phyloP scores from a whole-genome alignment of 2,113 vertebrate genomes.

The Pelecanoides urinatrix region DNA sequence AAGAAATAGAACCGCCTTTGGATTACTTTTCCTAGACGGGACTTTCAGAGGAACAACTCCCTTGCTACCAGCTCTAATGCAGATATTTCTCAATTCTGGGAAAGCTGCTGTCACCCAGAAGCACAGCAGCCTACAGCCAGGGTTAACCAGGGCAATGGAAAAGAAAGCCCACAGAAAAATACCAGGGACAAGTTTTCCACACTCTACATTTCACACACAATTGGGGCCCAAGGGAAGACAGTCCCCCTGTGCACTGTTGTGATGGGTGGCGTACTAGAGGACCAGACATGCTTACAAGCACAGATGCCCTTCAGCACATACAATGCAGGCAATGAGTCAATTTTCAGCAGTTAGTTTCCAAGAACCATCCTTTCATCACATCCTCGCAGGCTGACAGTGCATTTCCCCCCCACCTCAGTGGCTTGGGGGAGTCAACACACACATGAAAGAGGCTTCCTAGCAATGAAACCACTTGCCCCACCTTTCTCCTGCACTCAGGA shows the following conservation, averaged over 20 bases:
- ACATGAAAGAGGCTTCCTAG: background rate
- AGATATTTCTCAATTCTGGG: background rate
- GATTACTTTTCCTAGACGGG: background rate
- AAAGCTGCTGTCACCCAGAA: background rate
- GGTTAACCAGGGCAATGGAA: background rate
- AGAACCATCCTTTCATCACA: background rate
- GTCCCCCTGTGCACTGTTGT: too few relatives aligned
- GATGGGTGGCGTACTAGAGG: background rate
- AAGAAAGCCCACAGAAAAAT: background rate
- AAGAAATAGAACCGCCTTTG: background rate
- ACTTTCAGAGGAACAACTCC: background rate
- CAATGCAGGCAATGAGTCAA: rapidly evolving
- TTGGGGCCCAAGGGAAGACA: background rate
- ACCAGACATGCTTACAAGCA: too few relatives aligned
- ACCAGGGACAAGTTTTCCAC: background rate
- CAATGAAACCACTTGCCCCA: background rate
- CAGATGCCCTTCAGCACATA: background rate
- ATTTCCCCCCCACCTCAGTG: background rate
- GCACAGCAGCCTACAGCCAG: background rate
- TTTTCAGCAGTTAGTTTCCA: background rate
- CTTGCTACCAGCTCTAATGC: background rate
- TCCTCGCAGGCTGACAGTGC: rapidly evolving
- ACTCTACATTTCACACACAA: background rate
- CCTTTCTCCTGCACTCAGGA: background rate
- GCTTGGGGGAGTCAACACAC: background rate